phyloP scores from a whole-genome alignment of 2,888 invertebrate species.

The Leucania comma region DNA sequence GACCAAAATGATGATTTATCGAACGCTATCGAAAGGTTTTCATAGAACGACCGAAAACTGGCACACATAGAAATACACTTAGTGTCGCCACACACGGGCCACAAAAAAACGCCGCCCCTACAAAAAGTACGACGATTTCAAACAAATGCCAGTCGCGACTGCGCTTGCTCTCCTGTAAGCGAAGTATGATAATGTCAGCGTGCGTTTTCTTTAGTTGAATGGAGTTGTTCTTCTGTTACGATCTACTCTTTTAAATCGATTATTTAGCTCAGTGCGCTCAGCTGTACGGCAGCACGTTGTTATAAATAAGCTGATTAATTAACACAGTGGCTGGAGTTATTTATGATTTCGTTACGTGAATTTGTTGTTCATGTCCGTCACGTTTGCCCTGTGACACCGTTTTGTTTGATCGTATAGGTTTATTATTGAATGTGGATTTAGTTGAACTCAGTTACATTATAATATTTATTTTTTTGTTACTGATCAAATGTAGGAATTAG shows the following conservation, averaged over 20 bases:
- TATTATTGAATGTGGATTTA: neutral
- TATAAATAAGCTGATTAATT: slow-evolving; percentile 48
- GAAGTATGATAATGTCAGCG: neutral
- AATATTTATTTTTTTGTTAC: neutral
- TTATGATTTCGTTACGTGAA: slow-evolving; percentile 28
- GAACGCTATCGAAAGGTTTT: no score
- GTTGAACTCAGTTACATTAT: neutral
- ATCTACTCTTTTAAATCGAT: neutral
- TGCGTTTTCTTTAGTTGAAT: neutral
- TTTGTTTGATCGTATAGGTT: neutral
- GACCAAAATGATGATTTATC: no score
- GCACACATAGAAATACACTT: no score
- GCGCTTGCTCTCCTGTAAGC: neutral
- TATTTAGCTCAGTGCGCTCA: slow-evolving; percentile 20
- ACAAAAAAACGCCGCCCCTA: no score
- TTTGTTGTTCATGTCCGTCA: slow-evolving; percentile 9
- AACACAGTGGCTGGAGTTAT: slow-evolving; percentile 16
- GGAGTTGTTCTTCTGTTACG: neutral
- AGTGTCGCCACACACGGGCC: no score
- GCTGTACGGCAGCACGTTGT: slow-evolving; percentile 17
- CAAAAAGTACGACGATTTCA: no score
- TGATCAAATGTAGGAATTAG: neutral
- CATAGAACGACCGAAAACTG: no score
- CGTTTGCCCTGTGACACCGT: slow-evolving; percentile 23
- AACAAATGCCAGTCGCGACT: neutral